A percentile compares a stretch with the other conserved stretches of the same genome.
phyloP scores from a whole-genome alignment of 2,888 invertebrate species.

The Scotopteryx bipunctaria region DNA sequence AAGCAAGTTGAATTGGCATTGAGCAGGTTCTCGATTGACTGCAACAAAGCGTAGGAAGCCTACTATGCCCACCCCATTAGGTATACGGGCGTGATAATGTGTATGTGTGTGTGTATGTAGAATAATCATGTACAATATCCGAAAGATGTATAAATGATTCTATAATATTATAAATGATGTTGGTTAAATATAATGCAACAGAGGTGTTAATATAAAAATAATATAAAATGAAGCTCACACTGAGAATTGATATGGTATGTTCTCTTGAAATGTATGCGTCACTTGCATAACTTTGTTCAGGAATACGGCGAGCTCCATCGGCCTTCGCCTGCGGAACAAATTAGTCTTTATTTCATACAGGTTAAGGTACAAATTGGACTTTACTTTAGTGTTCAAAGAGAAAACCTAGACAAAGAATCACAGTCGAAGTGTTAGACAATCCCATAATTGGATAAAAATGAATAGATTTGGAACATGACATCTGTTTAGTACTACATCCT shows the following conservation, averaged over 20 bases:
- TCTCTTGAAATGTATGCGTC: constrained; percentile 69
- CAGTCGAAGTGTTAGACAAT: constrained; percentile 11
- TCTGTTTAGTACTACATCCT: not conserved
- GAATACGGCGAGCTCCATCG: constrained; percentile 80
- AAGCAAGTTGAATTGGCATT: no score
- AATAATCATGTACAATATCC: constrained; percentile 41
- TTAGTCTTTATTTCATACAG: constrained; percentile 46
- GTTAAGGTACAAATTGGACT: constrained; percentile 27
- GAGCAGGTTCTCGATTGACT: no score
- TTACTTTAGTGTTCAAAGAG: not conserved
- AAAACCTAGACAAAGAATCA: not conserved
- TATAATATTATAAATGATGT: constrained; percentile 38
- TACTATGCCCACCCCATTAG: no score
- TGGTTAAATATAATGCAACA: not conserved
- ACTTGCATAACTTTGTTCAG: constrained; percentile 79
- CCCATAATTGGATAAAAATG: no score
- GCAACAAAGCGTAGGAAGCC: no score
- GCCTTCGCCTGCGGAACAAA: constrained; percentile 82
- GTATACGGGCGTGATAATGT: no score
- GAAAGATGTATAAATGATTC: constrained; percentile 12
- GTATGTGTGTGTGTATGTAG: no score
- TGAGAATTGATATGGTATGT: constrained; percentile 83
- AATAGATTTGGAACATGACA: no score
- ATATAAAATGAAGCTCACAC: constrained; percentile 74
- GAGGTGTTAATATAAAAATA: constrained; percentile 41